Base-by-base conservation (phyloP, 2,113 vertebrate genomes). In the Progne subis region DNA sequence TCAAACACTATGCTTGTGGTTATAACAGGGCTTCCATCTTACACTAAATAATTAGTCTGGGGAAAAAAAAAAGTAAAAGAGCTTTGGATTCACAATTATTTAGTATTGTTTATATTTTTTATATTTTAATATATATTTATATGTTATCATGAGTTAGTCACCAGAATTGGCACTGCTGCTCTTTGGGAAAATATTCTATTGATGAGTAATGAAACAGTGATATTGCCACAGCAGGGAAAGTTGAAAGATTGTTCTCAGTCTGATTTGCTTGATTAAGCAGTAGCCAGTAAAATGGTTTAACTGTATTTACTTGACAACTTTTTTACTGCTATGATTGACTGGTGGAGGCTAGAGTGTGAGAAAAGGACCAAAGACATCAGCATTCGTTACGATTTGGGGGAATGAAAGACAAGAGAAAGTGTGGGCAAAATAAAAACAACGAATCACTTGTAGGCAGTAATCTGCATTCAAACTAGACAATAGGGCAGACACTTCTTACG, bases 381-480 rank as follows among this genome's bases (percentile, higher is more conserved):
- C 34, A 91, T 84, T 88, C 0, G 0, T 75, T 90, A 75, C 81
- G 44, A 95, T 91, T 49, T 67, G 37, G 17, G 39, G 3, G 15
- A 82, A 25, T 75, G 47, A 95, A 90, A 88, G 65, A 14, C 60
- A 84, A 84, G 41, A 75, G n/a, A 67, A 92, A 86, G 90, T 1
- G 3, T 80, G 61, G 55, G 6, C 39, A 88, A 88, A 94, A 94
- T 93, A 49, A 91, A 95, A 91, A 94, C 12, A 13, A 14, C 13
- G 52, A 94, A 60, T 81, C 29, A 41, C 72, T 84, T 71, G 32
- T 52, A 86, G 81, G 57, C 86, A 86, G 69, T 84, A 96, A 94
- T 96, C 91, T 95, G 67, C 91, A 97, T 94, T 90, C 64, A 90
- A 60, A 71, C 64, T 67, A 97, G 76, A 93, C 94, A 97, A 78